phyloP scores from a whole-genome alignment of 2,888 invertebrate genomes.

The Ornithoptera priamus region DNA sequence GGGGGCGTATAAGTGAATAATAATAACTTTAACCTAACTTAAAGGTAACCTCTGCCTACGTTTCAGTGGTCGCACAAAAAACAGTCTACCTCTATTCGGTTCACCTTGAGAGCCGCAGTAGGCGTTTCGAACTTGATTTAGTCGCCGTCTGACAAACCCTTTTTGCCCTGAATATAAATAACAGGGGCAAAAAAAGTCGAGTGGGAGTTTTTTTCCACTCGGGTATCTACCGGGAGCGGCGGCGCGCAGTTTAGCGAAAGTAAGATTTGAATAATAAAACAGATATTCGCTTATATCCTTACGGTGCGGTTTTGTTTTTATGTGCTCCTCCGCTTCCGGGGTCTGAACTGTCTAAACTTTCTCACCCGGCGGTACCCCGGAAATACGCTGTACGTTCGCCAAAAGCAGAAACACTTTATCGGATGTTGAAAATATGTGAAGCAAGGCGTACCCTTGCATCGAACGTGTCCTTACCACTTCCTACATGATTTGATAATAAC shows the following conservation, averaged over 20 bases:
- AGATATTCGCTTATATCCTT: constrained; percentile 62
- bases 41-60: constrained; percentile 46
- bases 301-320: constrained; percentile 57
- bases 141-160: constrained; percentile 76
- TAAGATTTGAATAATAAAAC: constrained; percentile 71
- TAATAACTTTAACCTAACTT: too few relatives aligned
- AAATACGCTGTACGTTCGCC: constrained; percentile 38
- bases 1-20: too few relatives aligned
- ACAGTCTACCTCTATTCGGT: constrained; percentile 58
- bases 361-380: constrained; percentile 40
- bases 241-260: constrained; percentile 65
- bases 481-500: constrained; percentile 74
- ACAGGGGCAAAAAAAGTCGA: constrained; percentile 65
- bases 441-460: constrained; percentile 39
- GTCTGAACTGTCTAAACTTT: constrained; percentile 52
- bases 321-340: constrained; percentile 39
- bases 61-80: constrained; percentile 49
- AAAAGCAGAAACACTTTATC: constrained; percentile 30
- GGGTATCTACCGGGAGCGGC: constrained; percentile 55
- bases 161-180: constrained; percentile 78
- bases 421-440: constrained; percentile 42
- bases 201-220: constrained; percentile 57
- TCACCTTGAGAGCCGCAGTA: constrained; percentile 71
- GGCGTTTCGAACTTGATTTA: constrained; percentile 75
- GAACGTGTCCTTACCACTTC: constrained; percentile 59